Evolutionary conservation across 2,797 vertebrate genomes (phyloP).

Genomic region (Coregonus sp.): DNA sequence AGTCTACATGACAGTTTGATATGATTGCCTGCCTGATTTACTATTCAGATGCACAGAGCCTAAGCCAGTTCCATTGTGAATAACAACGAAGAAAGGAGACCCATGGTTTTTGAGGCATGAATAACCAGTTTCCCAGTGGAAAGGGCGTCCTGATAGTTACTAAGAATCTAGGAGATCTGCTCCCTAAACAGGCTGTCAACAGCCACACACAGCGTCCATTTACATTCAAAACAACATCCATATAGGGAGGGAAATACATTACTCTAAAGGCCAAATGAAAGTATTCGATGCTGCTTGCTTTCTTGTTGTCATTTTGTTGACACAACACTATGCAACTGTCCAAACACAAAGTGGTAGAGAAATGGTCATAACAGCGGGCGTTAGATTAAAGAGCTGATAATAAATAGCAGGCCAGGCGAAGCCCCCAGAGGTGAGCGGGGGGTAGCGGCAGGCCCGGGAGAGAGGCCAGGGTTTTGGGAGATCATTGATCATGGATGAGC

Average conservation of each 20-base stretch:
- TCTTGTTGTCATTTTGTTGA: neutral
- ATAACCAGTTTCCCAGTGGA: slow-evolving; percentile 12
- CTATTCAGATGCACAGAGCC: slow-evolving; percentile 20
- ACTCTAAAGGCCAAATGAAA: neutral
- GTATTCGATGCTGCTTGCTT: neutral
- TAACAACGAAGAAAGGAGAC: neutral
- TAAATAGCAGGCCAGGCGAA: neutral
- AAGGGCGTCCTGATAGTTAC: neutral
- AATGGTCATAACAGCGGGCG: neutral
- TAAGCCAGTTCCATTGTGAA: slow-evolving; percentile 13
- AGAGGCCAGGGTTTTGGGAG: neutral
- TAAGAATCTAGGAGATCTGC: neutral
- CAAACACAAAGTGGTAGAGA: neutral
- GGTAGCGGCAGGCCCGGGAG: neutral
- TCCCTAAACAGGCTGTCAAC: neutral
- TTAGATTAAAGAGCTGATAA: neutral
- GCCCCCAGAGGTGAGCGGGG: neutral
- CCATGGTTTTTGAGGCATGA: neutral
- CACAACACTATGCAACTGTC: neutral
- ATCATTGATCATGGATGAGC: slow-evolving; percentile 20
- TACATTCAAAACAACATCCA: neutral
- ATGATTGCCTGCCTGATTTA: slow-evolving; percentile 30
- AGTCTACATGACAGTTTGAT: slow-evolving; percentile 20
- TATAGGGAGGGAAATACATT: neutral
- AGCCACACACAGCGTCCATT: neutral